phyloP scores from a whole-genome alignment of 2,797 vertebrate species.

The Pangasius larnaudii region DNA sequence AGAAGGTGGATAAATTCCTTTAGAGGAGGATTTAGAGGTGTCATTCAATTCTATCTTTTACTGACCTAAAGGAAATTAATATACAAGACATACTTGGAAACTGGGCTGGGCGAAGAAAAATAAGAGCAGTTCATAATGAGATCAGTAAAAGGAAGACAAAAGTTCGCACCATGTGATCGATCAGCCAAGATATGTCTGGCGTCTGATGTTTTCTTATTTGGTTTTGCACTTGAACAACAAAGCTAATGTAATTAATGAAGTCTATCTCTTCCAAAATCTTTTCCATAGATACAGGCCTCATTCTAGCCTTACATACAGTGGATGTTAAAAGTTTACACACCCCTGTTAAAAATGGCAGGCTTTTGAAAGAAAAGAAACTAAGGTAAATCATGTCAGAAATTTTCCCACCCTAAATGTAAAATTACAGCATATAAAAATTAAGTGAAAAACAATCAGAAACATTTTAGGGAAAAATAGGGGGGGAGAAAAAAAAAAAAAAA shows the following conservation, averaged over 20 bases:
- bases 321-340: too few relatives aligned
- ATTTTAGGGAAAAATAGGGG: too few relatives aligned
- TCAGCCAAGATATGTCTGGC: not conserved
- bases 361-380: too few relatives aligned
- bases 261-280: not conserved
- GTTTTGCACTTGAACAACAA: not conserved
- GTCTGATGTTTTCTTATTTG: not conserved
- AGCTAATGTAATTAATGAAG: not conserved
- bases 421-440: too few relatives aligned
- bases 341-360: too few relatives aligned
- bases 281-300: not conserved
- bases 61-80: not conserved
- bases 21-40: constrained; percentile 25
- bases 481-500: too few relatives aligned
- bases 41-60: not conserved
- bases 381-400: too few relatives aligned
- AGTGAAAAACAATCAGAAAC: too few relatives aligned
- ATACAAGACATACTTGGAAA: too few relatives aligned
- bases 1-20: constrained; percentile 84
- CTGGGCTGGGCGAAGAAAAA: not conserved
- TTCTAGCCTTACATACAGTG: not conserved
- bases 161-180: not conserved
- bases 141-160: not conserved
- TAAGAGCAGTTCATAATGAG: not conserved
- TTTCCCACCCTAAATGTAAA: too few relatives aligned